Percentiles rank a stretch among this genome's conserved stretches.
Conservation (phyloP, 2,888 invertebrate species). For the Macrophya alboannulata region DNA sequence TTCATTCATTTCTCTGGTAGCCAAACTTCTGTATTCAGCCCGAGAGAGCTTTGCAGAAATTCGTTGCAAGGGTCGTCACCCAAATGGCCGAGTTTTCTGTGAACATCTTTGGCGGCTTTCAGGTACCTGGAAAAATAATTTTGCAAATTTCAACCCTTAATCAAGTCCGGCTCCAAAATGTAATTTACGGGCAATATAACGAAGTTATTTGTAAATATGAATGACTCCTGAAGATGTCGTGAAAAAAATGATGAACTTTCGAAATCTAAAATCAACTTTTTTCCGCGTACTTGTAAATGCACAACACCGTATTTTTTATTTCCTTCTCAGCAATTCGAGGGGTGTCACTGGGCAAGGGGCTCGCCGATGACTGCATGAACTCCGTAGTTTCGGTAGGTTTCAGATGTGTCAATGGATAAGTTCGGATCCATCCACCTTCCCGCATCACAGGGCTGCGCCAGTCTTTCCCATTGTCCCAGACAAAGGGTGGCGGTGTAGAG, state of each 20-base stretch:
- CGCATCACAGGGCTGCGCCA: constrained; percentile 85
- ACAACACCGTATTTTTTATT: constrained; percentile 73
- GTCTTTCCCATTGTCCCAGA: constrained; percentile 88
- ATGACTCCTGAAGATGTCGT: not conserved
- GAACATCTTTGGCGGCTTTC: constrained; percentile 81
- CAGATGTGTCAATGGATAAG: constrained; percentile 84
- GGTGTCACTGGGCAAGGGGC: constrained; percentile 69
- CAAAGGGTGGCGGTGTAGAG: constrained; percentile 81
- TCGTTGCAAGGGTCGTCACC: constrained; percentile 81
- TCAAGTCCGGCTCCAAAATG: no score
- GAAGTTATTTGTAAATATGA: constrained; percentile 13
- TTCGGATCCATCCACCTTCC: constrained; percentile 90
- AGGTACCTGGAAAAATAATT: constrained; percentile 76
- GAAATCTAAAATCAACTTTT: not conserved
- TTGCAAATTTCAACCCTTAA: not conserved
- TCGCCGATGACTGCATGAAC: constrained; percentile 71
- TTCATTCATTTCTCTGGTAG: constrained; percentile 80
- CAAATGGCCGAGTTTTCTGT: constrained; percentile 79
- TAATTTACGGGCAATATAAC: not conserved
- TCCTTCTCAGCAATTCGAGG: constrained; percentile 72
- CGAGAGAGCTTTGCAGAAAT: constrained; percentile 79
- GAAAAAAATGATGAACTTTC: not conserved
- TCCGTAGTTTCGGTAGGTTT: constrained; percentile 65
- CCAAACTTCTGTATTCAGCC: constrained; percentile 82
- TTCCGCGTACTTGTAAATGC: constrained; percentile 74